phyloP scores from a whole-genome alignment of 2,113 vertebrate genomes.

The Naja naja region DNA sequence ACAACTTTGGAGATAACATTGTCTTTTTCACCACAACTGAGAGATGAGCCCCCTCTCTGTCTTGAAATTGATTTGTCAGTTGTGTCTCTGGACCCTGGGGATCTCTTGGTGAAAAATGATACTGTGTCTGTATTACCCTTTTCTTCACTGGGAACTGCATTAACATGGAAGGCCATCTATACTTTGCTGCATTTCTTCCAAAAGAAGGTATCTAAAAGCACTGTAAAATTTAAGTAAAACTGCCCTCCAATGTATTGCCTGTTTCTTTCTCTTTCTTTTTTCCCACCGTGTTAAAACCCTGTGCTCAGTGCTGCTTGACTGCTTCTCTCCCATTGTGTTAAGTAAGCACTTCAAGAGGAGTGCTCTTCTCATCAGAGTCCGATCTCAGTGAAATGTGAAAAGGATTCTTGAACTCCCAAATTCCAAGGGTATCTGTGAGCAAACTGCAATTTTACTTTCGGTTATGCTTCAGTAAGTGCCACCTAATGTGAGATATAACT shows the following conservation, averaged over 20 bases:
- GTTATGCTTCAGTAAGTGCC: background rate
- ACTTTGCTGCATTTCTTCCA: conserved; percentile 38
- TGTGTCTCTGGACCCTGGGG: conserved; percentile 10
- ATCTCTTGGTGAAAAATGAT: conserved; percentile 35
- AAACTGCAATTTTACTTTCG: background rate
- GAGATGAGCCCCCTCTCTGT: background rate
- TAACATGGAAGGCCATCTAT: conserved; percentile 23
- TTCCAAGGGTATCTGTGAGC: background rate
- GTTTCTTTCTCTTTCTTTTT: conserved; percentile 18
- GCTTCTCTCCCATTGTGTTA: conserved; percentile 49
- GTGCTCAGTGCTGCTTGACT: conserved; percentile 37
- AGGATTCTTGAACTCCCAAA: conserved; percentile 27
- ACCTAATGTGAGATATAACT: background rate
- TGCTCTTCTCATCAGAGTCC: conserved; percentile 41
- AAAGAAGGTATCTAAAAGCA: conserved; percentile 42
- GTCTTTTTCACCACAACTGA: background rate
- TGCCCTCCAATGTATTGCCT: conserved; percentile 11
- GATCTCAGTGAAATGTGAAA: conserved; percentile 43
- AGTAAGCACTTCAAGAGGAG: conserved; percentile 60
- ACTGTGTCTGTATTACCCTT: conserved; percentile 50
- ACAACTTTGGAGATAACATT: conserved; percentile 17
- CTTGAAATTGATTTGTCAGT: background rate
- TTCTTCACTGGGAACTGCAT: conserved; percentile 40
- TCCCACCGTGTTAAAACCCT: conserved; percentile 36
- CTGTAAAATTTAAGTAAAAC: background rate